Evolutionary conservation across 2,888 invertebrate species (phyloP), one percentile per base, ranked within the genome.

Genomic region (Zaprionus bogoriensis): DNA sequence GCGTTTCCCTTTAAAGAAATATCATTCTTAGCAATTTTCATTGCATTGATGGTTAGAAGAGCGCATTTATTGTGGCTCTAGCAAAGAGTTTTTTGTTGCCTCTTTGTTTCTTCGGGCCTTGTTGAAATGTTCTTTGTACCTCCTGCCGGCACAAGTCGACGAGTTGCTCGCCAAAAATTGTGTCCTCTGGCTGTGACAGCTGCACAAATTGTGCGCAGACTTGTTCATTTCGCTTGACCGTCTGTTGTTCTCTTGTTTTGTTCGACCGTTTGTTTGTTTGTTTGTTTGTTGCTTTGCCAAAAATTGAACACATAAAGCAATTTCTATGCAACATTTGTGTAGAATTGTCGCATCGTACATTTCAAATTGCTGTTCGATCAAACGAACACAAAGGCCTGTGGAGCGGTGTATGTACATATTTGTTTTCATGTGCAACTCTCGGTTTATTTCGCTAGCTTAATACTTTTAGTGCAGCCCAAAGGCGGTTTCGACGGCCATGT

Each of bases 311-410:
- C 67, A 74, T 74, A 75, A 76, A 69, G 69, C 76, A 73, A 78
- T 87, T 84, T 81, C 76, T 66, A 84, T 87, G 82, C 82, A 82
- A 87, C 82, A 84, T 77, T 82, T 87, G 85, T 77, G 60, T 62
- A 69, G 64, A 69, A 64, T 69, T 70, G 69, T 65, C 55, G 50
- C 55, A 59, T 53, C 39, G 54, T 41, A 62, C 64, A 78, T 76
- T 82, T 79, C 79, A 71, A 68, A 80, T 79, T 78, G 74, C 46
- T 63, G 44, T 79, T 67, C 83, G 82, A 78, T 63, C 76, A 79
- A 67, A 64, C 73, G 63, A 47, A 10, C 10, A 38, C 30, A 50
- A 42, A 50, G 27, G 17, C 9, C 6, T 54, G 41, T 10, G 22
- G 19, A 44, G 36, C 7, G 7, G 27, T 59, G 10, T 38, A 9